A percentile compares a stretch with the other conserved stretches of the same genome.
Conservation (phyloP, 2,113 vertebrate genomes). For the Bettongia penicillata region DNA sequence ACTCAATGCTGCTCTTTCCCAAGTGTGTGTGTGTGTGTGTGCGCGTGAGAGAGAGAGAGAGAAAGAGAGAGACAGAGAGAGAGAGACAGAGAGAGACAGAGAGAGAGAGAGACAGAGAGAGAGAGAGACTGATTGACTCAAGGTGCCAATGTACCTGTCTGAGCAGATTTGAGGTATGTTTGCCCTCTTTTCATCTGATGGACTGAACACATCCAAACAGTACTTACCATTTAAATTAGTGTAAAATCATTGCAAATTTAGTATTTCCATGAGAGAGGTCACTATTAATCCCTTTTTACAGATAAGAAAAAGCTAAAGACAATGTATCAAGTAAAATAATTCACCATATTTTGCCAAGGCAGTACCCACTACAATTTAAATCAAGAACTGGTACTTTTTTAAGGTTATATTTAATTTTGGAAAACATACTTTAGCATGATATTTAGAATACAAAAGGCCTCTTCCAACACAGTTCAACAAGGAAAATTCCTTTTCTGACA, state of each 20-base stretch:
- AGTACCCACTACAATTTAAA: slow-evolving; percentile 55
- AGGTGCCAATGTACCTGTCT: slow-evolving; percentile 30
- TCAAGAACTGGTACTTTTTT: slow-evolving; percentile 46
- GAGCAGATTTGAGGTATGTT: slow-evolving; percentile 55
- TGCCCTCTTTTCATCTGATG: slow-evolving; percentile 35
- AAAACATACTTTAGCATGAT: slow-evolving; percentile 43
- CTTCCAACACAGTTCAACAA: slow-evolving; percentile 44
- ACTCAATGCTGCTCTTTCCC: slow-evolving; percentile 32
- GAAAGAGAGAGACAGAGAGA: no score
- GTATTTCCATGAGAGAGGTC: slow-evolving; percentile 32
- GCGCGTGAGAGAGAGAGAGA: no score
- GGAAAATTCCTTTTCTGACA: not conserved
- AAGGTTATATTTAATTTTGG: slow-evolving; percentile 52
- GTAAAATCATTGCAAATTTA: slow-evolving; percentile 52
- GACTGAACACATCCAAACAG: slow-evolving; percentile 58
- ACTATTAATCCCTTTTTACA: slow-evolving; percentile 50
- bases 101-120: no score
- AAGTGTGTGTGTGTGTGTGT: not conserved
- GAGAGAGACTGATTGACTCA: not conserved
- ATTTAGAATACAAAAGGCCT: slow-evolving; percentile 56
- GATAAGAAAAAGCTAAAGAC: slow-evolving; percentile 41
- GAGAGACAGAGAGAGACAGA: no score
- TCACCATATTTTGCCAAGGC: slow-evolving; percentile 52
- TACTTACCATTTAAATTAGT: slow-evolving; percentile 48
- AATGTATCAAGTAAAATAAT: slow-evolving; percentile 40